A percentile compares a stretch with the other conserved stretches of the same genome.
Conservation (phyloP, 2,797 vertebrate species). For the Podargus strigoides region DNA sequence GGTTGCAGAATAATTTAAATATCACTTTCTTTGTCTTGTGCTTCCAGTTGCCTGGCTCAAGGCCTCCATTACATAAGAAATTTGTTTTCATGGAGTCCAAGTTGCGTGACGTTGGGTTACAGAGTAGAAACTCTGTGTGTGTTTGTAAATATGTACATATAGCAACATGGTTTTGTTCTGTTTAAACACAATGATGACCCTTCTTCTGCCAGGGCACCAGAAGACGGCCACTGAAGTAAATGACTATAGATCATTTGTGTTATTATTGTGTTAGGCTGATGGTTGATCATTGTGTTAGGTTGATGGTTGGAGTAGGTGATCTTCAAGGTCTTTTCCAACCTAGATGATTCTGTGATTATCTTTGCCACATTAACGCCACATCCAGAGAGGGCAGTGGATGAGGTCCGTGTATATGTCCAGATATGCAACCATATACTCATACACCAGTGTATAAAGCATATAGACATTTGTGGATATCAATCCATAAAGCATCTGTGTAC, state of each 20-base stretch:
- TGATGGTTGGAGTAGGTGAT: no score
- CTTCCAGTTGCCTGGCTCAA: not conserved
- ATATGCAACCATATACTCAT: fast-evolving
- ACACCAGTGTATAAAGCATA: not conserved
- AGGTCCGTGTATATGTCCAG: not conserved
- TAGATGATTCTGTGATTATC: no score
- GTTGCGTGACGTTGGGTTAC: not conserved
- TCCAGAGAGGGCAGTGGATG: not conserved
- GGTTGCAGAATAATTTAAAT: not conserved
- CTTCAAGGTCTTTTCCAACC: no score
- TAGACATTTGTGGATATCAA: not conserved
- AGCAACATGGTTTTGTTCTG: not conserved
- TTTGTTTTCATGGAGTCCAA: not conserved
- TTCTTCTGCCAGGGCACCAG: not conserved
- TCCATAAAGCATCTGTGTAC: not conserved
- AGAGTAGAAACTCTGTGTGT: not conserved
- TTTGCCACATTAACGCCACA: not conserved
- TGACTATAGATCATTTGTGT: not conserved
- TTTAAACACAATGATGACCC: not conserved
- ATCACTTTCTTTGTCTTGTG: not conserved
- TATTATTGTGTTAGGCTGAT: no score
- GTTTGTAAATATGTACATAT: not conserved
- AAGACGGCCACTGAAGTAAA: not conserved
- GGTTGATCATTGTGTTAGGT: no score
- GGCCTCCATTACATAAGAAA: not conserved